Conservation (phyloP, 1,140 invertebrate genomes). For the Scylla paramamosain region DNA sequence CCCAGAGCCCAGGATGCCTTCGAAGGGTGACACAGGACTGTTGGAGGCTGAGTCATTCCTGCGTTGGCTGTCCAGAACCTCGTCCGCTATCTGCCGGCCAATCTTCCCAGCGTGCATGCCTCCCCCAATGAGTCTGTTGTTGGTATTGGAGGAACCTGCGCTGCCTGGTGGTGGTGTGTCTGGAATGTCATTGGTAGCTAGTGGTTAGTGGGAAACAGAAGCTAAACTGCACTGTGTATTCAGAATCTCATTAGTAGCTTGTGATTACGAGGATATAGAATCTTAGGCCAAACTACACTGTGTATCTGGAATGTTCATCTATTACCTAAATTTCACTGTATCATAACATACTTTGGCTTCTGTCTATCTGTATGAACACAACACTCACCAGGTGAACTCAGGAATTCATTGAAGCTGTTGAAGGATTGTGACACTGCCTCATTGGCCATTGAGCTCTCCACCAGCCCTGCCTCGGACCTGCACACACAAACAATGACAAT, state of each 20-base stretch:
- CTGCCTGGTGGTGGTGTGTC: conserved; percentile 48
- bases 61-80: conserved; percentile 80
- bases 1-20: conserved; percentile 68
- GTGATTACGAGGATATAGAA: too few species aligned
- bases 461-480: conserved; percentile 82
- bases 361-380: too few species aligned
- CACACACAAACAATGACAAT: conserved; percentile 77
- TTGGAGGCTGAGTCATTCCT: conserved; percentile 55
- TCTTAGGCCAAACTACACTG: too few species aligned
- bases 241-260: conserved; percentile 32
- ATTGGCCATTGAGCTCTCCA: conserved; percentile 82
- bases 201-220: neutral
- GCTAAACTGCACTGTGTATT: neutral
- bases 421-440: conserved; percentile 81
- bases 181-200: conserved; percentile 34
- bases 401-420: conserved; percentile 78
- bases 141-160: conserved; percentile 52
- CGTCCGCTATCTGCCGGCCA: conserved; percentile 88
- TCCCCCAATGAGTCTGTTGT: conserved; percentile 50
- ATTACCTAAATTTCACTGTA: too few species aligned
- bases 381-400: conserved; percentile 73
- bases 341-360: too few species aligned
- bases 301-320: too few species aligned
- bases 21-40: conserved; percentile 66
- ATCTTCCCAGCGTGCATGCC: conserved; percentile 88